phyloP scores from a whole-genome alignment of 2,113 vertebrate genomes.

The Stigmatopora argus region DNA sequence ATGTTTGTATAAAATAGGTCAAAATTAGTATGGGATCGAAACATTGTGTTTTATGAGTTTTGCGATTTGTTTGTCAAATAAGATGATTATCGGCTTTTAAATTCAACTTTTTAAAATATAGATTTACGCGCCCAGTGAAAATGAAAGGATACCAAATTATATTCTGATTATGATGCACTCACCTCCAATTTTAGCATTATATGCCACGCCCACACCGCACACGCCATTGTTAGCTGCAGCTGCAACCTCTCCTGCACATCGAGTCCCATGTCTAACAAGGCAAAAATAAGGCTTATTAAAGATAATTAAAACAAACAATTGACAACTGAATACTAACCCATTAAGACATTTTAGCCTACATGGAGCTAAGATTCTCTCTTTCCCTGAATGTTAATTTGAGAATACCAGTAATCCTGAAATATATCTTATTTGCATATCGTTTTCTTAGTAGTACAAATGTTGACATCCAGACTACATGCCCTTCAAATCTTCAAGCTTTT shows the following conservation, averaged over 20 bases:
- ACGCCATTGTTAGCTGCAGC: constrained; percentile 87
- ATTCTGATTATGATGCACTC: constrained; percentile 20
- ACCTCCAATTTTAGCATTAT: constrained; percentile 93
- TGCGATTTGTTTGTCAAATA: no score
- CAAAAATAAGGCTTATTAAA: neutral
- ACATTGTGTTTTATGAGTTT: no score
- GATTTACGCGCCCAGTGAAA: neutral
- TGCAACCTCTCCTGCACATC: constrained; percentile 92
- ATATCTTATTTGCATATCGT: neutral
- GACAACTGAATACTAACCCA: constrained; percentile 4
- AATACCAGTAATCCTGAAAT: neutral
- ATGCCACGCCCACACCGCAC: constrained; percentile 91
- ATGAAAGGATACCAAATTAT: neutral
- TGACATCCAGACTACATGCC: neutral
- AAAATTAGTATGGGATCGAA: no score
- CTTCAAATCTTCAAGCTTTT: constrained; percentile 2
- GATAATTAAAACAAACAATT: neutral
- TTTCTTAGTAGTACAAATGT: neutral
- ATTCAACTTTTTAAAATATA: neutral
- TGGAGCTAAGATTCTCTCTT: neutral
- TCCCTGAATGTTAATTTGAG: neutral
- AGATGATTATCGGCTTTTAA: neutral
- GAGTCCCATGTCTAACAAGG: constrained; percentile 82
- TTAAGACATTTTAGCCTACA: neutral
- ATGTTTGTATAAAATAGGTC: no score